phyloP scores from a whole-genome alignment of 2,888 invertebrate genomes.

The Dolichomitus sp. region DNA sequence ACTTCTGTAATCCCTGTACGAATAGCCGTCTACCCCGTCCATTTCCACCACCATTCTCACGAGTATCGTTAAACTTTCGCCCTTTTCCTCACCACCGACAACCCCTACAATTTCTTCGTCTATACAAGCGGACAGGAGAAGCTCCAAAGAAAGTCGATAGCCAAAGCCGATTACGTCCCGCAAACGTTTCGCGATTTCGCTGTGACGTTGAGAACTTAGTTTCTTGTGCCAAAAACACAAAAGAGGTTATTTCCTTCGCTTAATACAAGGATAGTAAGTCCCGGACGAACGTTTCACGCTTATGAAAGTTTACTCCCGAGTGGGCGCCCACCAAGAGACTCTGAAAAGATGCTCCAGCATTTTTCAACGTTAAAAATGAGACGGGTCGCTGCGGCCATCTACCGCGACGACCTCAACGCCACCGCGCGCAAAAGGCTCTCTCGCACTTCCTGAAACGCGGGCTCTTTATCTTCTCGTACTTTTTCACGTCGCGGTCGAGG shows the following conservation, averaged over 20 bases:
- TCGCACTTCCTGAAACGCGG: conserved; percentile 4
- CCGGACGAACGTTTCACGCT: conserved; percentile 17
- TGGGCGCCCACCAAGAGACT: background rate
- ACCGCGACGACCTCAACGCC: conserved; percentile 6
- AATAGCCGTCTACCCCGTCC: background rate
- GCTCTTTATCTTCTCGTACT: conserved; percentile 2
- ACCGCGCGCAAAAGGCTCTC: background rate
- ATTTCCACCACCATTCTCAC: conserved; percentile 6
- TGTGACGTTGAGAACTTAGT: conserved; percentile 9
- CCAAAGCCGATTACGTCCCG: conserved; percentile 34
- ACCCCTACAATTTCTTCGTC: background rate
- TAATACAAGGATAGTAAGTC: conserved; percentile 1
- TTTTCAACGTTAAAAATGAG: conserved; percentile 15
- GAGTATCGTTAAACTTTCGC: conserved; percentile 33
- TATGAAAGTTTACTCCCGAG: conserved; percentile 27
- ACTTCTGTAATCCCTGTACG: conserved; percentile 23
- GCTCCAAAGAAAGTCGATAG: conserved; percentile 29
- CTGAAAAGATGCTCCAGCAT: conserved; percentile 23
- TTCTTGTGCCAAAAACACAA: conserved; percentile 8
- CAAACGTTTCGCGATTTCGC: conserved; percentile 8
- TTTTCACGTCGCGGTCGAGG: conserved; percentile 14
- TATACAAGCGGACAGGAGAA: conserved; percentile 5
- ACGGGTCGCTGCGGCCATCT: conserved; percentile 2
- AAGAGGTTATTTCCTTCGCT: conserved; percentile 19
- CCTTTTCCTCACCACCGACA: background rate